Conservation (phyloP, 2,113 vertebrate genomes). For the Alosa alosa region DNA sequence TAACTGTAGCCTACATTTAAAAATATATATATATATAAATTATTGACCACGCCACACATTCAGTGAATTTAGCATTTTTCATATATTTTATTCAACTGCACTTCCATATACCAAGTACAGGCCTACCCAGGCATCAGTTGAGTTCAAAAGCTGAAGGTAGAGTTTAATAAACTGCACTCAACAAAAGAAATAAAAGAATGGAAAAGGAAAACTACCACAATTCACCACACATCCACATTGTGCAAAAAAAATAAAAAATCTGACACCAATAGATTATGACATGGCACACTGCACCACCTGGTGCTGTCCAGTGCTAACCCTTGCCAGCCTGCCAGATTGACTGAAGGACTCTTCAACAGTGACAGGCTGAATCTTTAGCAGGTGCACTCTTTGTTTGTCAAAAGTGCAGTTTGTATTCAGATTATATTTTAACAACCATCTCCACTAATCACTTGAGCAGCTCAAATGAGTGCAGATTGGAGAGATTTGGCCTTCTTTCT, state of each 20-base stretch:
- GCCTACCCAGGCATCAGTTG: too few species aligned
- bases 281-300: not conserved
- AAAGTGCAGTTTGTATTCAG: slow-evolving; percentile 13
- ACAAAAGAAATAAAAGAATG: not conserved
- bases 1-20: too few species aligned
- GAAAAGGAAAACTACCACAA: too few species aligned
- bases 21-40: too few species aligned
- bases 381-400: slow-evolving; percentile 12
- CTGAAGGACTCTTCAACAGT: not conserved
- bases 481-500: not conserved
- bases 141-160: too few species aligned
- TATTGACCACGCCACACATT: too few species aligned
- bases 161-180: not conserved
- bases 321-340: not conserved
- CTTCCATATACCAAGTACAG: too few species aligned
- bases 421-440: slow-evolving; percentile 5
- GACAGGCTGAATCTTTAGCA: not conserved
- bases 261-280: not conserved
- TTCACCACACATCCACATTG: not conserved
- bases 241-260: not conserved
- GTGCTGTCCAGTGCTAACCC: not conserved
- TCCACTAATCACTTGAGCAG: not conserved
- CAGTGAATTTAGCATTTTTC: too few species aligned
- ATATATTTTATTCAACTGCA: too few species aligned
- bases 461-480: not conserved